A percentile compares a stretch with the other conserved stretches of the same genome.
phyloP scores from a whole-genome alignment of 2,888 invertebrate genomes.

The Drosophila meridiana region DNA sequence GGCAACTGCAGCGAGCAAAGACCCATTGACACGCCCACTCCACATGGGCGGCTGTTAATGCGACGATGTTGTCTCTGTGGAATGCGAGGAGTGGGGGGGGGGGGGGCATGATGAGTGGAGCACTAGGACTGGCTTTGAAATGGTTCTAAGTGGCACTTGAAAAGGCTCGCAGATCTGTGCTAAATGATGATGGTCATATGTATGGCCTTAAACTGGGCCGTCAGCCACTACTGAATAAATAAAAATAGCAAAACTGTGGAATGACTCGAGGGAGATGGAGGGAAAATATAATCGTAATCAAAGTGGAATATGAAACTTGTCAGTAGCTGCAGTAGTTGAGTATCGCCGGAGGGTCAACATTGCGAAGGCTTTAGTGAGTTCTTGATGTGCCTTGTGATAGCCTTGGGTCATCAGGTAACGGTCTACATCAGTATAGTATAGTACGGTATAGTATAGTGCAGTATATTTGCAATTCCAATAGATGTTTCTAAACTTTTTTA shows the following conservation, averaged over 20 bases:
- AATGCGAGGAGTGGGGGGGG: background rate
- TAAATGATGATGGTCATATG: slow-evolving; percentile 67
- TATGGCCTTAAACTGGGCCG: slow-evolving; percentile 56
- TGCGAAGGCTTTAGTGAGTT: background rate
- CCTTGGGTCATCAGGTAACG: background rate
- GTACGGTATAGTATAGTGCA: background rate
- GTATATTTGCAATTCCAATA: background rate
- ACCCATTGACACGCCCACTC: slow-evolving; percentile 68
- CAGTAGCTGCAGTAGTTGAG: background rate
- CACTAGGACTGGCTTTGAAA: slow-evolving; percentile 49
- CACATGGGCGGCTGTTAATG: slow-evolving; percentile 40
- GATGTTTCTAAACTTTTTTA: background rate
- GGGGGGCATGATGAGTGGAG: slow-evolving; percentile 2
- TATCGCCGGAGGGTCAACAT: background rate
- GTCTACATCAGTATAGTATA: background rate
- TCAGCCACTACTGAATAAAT: slow-evolving; percentile 19
- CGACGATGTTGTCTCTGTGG: slow-evolving; percentile 19
- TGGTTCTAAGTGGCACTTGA: slow-evolving; percentile 56
- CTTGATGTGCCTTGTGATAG: background rate
- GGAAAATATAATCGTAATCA: background rate
- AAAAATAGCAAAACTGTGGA: background rate
- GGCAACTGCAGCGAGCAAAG: slow-evolving; percentile 64
- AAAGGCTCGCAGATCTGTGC: slow-evolving; percentile 43
- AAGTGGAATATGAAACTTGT: background rate
- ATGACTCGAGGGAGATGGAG: no score